phyloP scores from a whole-genome alignment of 2,113 vertebrate species.

The Mesoclemmys tuberculata region DNA sequence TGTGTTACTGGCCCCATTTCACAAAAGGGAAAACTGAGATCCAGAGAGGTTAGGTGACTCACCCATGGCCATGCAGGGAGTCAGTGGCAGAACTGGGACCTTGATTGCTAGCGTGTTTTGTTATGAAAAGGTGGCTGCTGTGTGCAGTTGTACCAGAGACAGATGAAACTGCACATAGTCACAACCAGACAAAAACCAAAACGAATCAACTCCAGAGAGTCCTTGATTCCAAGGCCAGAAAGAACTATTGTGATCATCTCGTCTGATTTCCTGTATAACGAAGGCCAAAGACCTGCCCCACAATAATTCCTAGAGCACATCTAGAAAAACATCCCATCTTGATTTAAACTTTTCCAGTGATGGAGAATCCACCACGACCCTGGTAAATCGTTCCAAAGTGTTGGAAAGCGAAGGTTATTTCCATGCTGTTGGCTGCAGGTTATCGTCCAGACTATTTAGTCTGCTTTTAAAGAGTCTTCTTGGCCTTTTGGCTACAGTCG shows the following conservation, averaged over 20 bases:
- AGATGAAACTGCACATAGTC: neutral
- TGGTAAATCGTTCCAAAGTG: neutral
- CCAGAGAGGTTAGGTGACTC: neutral
- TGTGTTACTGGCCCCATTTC: neutral
- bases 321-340: neutral
- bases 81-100: neutral
- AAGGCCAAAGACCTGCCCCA: neutral
- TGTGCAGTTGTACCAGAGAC: neutral
- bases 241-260: neutral
- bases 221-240: neutral
- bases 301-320: neutral
- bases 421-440: neutral
- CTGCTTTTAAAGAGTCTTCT: conserved; percentile 24
- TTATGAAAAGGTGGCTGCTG: neutral
- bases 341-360: neutral
- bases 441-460: conserved; percentile 45
- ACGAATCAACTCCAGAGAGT: neutral
- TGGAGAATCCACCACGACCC: neutral
- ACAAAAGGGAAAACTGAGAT: neutral
- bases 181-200: neutral
- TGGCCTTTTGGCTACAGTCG: neutral
- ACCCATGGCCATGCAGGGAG: neutral
- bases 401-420: neutral
- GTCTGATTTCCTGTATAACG: neutral
- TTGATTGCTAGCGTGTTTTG: neutral